Evolutionary conservation across 2,797 vertebrate species (phyloP).

Genomic region (Phylloscopus collybita): DNA sequence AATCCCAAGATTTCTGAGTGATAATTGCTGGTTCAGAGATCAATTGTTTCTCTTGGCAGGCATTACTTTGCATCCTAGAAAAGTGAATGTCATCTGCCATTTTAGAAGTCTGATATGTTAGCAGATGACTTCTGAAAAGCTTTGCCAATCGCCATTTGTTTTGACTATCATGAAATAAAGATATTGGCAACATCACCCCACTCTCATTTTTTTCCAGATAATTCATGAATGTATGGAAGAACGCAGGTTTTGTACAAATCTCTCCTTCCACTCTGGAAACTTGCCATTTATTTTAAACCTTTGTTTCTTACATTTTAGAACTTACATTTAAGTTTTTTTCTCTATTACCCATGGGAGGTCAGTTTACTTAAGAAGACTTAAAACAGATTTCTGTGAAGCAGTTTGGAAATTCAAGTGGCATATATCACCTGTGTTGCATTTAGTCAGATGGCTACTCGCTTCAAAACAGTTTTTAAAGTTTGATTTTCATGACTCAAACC

Average conservation of each 20-base stretch:
- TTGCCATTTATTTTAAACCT: neutral
- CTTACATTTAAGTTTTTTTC: neutral
- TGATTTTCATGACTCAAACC: neutral
- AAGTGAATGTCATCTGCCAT: neutral
- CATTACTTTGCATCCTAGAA: neutral
- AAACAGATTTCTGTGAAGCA: neutral
- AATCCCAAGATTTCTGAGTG: neutral
- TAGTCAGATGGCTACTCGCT: neutral
- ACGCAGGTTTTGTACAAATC: neutral
- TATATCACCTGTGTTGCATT: neutral
- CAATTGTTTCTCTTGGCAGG: neutral
- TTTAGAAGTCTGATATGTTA: slow-evolving; percentile 7
- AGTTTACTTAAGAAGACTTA: neutral
- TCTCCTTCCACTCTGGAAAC: neutral
- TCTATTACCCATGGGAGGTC: neutral
- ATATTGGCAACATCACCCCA: neutral
- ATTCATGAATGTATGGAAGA: neutral
- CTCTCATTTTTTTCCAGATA: neutral
- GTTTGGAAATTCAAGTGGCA: neutral
- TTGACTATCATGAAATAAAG: neutral
- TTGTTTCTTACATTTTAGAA: neutral
- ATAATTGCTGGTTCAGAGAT: neutral
- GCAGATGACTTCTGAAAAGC: slow-evolving; percentile 7
- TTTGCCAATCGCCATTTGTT: neutral
- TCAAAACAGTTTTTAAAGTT: neutral